Base-by-base conservation (phyloP, 1,140 invertebrate species). In the Harlomillsia oculata region DNA sequence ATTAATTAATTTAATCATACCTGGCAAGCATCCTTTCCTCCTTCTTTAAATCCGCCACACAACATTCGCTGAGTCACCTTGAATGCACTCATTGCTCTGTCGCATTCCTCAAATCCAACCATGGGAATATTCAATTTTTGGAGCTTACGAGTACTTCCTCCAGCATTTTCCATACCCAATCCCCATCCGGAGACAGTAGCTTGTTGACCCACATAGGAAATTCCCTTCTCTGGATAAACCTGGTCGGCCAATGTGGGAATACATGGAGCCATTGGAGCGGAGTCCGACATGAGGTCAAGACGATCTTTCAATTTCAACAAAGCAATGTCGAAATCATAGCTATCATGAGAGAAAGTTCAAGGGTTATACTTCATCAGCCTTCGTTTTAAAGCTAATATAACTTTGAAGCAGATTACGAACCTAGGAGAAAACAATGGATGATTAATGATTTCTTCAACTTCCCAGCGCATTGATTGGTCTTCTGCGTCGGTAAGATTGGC, bases 21-120 rank as follows among this genome's bases (percentile, higher is more conserved):
- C 13, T 44, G 48, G 66, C 87, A 90, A 5, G 87, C 79, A 71
- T 91, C 87, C 67, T 77, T 78, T 1, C 84, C 83, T 25, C 87
- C 88, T 70, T 80, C 74, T 3, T 68, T 58, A 53, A 79, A 75
- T 0, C 87, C 87, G 5, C 86, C 87, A 70, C 87, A 89, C 41
- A 90, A 80, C 74, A 77, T 75, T 46, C 74, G 70, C 53, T 71
- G 67, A 8, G 67, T 53, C 44, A 69, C 54, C 11, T 51, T 48
- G 16, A 59, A 49, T 48, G 46, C 32, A 4, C 46, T 32, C 56
- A 58, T 58, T 1, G 52, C 45, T 45, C 26, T 34, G 2, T 16
- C 5, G 20, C 56, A 58, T 11, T 51, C 40, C 1, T 6, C 16
- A 2, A 52, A 18, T 18, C 8, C 14, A 29, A 58, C 45, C 14